These are phyloP conservation scores for Petaurus breviceps DNA, from an alignment of 2,113 vertebrate genomes.

Conservation along the genomic window DNA sequence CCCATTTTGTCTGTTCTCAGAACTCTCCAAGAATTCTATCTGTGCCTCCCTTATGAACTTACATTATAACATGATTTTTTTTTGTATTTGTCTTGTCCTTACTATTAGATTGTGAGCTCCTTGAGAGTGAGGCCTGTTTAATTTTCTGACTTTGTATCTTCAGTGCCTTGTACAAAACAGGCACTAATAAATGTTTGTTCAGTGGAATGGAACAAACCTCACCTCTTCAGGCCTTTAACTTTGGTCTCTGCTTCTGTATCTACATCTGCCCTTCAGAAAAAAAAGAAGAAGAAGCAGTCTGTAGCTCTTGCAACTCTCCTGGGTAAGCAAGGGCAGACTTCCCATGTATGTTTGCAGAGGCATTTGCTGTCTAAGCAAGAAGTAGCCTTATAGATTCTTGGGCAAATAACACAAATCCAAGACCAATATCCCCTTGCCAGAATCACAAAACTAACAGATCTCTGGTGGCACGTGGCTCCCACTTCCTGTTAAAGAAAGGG, in stretches of 20 bases:
- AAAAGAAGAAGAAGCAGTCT: neutral
- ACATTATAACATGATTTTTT: neutral
- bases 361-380: slow-evolving; percentile 66
- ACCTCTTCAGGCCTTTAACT: neutral
- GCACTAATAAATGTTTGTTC: neutral
- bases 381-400: slow-evolving; percentile 60
- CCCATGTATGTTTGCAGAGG: slow-evolving; percentile 55
- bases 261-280: neutral
- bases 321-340: slow-evolving; percentile 49
- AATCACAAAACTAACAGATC: slow-evolving; percentile 3
- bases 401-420: slow-evolving; percentile 64
- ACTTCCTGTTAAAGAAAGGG: neutral
- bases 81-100: neutral
- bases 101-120: neutral
- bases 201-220: neutral
- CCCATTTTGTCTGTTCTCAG: neutral
- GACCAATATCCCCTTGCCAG: slow-evolving; percentile 36
- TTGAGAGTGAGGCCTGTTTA: neutral
- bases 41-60: neutral
- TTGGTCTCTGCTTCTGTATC: neutral
- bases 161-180: neutral
- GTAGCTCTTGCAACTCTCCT: neutral
- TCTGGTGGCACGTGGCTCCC: neutral
- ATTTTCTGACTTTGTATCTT: neutral
- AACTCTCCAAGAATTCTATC: neutral